Evolutionary conservation across 2,888 invertebrate species (phyloP).

Genomic region (Andricus curvator): DNA sequence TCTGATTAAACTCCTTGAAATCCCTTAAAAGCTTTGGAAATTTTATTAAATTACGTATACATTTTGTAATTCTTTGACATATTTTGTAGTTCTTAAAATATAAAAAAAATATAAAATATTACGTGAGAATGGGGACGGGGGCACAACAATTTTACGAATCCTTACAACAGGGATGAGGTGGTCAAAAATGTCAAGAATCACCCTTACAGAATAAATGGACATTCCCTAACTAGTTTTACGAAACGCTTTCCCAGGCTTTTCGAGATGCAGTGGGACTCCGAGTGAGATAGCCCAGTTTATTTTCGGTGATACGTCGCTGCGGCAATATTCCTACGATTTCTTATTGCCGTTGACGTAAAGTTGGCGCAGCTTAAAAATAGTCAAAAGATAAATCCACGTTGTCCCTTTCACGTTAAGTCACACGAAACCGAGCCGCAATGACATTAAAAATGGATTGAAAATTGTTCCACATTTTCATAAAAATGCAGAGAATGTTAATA

Average conservation of each 20-base stretch:
- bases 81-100: no score
- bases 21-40: no score
- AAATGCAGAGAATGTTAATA: neutral
- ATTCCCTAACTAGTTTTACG: neutral
- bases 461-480: neutral
- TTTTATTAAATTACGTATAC: no score
- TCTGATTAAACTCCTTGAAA: no score
- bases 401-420: constrained; percentile 57
- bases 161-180: no score
- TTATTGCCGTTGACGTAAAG: constrained; percentile 62
- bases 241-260: constrained; percentile 6
- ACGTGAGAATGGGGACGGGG: no score
- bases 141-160: no score
- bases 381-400: constrained; percentile 46
- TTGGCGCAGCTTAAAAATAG: constrained; percentile 64
- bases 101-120: no score
- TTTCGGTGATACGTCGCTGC: constrained; percentile 57
- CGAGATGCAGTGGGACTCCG: constrained; percentile 45
- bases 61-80: no score
- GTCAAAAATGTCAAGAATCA: no score
- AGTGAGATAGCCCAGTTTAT: constrained; percentile 59
- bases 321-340: constrained; percentile 66
- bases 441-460: constrained; percentile 39
- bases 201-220: no score
- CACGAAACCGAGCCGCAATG: constrained; percentile 49